These are phyloP conservation scores for Notolepis coatsorum DNA, from an alignment of 2,797 vertebrate species.

Conservation along the genomic window DNA sequence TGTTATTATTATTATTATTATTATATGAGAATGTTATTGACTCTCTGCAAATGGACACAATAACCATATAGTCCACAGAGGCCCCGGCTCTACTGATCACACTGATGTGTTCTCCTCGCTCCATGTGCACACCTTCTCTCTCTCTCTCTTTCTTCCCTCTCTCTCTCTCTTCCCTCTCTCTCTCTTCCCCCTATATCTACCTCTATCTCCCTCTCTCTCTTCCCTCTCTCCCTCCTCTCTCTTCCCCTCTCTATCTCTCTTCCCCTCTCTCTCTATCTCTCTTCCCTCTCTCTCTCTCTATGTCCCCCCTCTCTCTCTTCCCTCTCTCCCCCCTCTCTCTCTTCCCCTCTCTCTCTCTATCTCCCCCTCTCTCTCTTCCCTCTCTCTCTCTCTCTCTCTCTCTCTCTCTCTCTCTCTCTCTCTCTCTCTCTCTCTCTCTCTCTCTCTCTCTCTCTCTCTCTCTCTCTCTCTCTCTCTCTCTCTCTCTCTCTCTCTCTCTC, in stretches of 20 bases:
- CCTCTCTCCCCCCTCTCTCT: no score
- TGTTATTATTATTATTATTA: no score
- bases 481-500: no score
- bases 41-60: conserved; percentile 15
- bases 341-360: neutral
- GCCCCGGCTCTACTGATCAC: no score
- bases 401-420: conserved; percentile 10
- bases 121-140: no score
- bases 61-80: no score
- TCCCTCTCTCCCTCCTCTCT: neutral
- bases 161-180: neutral
- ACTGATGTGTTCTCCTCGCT: neutral
- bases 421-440: conserved; percentile 9
- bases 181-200: no score
- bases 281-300: no score
- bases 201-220: no score
- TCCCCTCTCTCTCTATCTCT: no score
- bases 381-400: neutral
- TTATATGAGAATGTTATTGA: conserved; percentile 54
- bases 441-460: conserved; percentile 3
- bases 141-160: neutral
- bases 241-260: no score
- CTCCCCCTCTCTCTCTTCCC: neutral
- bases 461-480: neutral
- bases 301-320: no score